Evolutionary conservation across 2,888 invertebrate species (phyloP).

Genomic region (Aquatica leii): DNA sequence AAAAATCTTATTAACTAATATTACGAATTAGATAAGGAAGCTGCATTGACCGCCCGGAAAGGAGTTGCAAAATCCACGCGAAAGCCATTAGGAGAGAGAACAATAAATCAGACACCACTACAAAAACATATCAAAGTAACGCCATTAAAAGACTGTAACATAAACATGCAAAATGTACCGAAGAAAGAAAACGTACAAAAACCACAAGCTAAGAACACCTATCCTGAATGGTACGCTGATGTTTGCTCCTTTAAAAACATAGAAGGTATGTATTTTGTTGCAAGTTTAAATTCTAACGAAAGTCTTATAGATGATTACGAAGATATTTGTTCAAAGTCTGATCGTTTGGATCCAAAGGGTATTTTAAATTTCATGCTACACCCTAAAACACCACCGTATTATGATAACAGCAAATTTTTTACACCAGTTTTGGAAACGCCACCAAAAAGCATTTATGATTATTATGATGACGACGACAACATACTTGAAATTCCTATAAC

Average conservation of each 20-base stretch:
- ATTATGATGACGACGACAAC: neutral
- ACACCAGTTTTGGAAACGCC: neutral
- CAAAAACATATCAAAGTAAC: neutral
- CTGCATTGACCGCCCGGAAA: neutral
- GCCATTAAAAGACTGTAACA: neutral
- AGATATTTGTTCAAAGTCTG: neutral
- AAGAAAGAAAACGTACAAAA: neutral
- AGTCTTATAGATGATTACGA: neutral
- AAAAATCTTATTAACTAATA: no score
- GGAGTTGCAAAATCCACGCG: neutral
- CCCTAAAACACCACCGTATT: conserved; percentile 1
- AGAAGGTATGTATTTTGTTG: conserved; percentile 5
- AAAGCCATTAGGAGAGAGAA: conserved; percentile 11
- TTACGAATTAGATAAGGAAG: no score
- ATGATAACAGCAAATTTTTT: neutral
- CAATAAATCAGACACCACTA: neutral
- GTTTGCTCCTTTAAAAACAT: conserved; percentile 7
- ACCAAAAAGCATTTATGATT: neutral
- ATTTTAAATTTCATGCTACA: conserved; percentile 1
- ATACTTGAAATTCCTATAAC: neutral
- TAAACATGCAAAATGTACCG: neutral
- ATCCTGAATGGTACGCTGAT: conserved; percentile 10
- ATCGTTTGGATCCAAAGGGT: neutral
- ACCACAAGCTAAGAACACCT: neutral
- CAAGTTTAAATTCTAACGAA: neutral